These are phyloP conservation scores for Bucorvus abyssinicus DNA, from an alignment of 2,797 vertebrate species.

Conservation along the genomic window DNA sequence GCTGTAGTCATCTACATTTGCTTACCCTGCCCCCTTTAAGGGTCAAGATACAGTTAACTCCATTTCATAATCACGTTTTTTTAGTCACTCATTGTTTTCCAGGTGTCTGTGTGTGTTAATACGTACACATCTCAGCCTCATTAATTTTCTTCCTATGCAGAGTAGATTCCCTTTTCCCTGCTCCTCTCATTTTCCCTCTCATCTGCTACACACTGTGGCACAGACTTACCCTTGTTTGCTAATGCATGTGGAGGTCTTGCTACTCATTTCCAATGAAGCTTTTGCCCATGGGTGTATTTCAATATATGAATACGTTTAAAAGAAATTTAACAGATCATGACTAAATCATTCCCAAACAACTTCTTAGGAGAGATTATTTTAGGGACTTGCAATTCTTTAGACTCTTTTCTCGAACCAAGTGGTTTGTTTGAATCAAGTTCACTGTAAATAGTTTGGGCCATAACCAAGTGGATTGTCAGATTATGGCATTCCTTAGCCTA, in stretches of 20 bases:
- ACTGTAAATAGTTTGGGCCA: conserved; percentile 48
- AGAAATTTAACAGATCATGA: not conserved
- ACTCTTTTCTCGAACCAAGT: not conserved
- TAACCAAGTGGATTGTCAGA: conserved; percentile 45
- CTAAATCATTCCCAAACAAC: not conserved
- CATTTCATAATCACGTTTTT: not conserved
- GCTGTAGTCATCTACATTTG: not conserved
- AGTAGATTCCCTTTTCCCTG: not conserved
- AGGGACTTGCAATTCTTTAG: not conserved
- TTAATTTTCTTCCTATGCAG: not conserved
- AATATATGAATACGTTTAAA: not conserved
- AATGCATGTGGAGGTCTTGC: not conserved
- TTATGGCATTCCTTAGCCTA: conserved; percentile 11
- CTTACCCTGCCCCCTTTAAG: not conserved
- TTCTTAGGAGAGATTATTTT: not conserved
- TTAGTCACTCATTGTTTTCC: not conserved
- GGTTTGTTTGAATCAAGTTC: conserved; percentile 15
- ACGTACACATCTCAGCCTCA: not conserved
- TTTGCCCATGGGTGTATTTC: not conserved
- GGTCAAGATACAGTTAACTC: not conserved
- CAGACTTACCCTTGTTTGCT: not conserved
- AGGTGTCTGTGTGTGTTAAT: not conserved
- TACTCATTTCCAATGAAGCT: not conserved
- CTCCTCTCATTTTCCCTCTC: not conserved
- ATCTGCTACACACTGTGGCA: not conserved